Base-by-base conservation (phyloP, 1,140 invertebrate genomes). In the Ruditapes philippinarum region DNA sequence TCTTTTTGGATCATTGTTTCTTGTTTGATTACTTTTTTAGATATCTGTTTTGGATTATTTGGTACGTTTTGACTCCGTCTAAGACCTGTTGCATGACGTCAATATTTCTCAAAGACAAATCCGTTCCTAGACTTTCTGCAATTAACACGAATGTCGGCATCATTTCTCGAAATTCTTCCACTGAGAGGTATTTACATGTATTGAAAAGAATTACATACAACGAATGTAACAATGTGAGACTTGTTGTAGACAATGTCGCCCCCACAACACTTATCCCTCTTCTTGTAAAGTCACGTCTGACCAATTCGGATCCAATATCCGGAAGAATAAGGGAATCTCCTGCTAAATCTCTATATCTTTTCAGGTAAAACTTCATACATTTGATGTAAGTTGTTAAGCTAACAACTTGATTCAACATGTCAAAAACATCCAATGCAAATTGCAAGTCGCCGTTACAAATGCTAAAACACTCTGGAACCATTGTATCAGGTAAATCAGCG, bases 321-420 rank as follows among this genome's bases (percentile, higher is more conserved):
- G 68, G 68, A 57, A 79, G 31, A 17, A 40, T 28, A 9, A 83
- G 25, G 36, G 62, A 38, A 38, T 68, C 80, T 5, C 80, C 80
- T 28, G 80, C 60, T 14, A 83, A 45, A 28, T 49, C 57, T 31
- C n/a, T 33, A 49, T 68, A 68, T 9, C 12, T 65, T 28, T 70
- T 38, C 28, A 83, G 36, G 22, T 83, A 83, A 49, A 45, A 83
- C 33, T 83, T 62, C 22, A 83, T 45, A n/a, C 60, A 65, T 9
- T 28, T 36, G n/a, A 49, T 70, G n/a, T 42, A 36, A 33, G 51
- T 36, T 11, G 45, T 49, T 4, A n/a, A 5, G 17, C 33, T 38
- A 17, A 40, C 45, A 83, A 14, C 19, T 65, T 83, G 40, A 19
- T 45, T 19, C 22, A 83, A 25, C 4, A 70, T 31, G 4, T 65